A percentile compares a stretch with the other conserved stretches of the same genome.
These are phyloP conservation scores for Synanthedon tipuliformis DNA, from an alignment of 2,888 invertebrate species.

Conservation along the genomic window DNA sequence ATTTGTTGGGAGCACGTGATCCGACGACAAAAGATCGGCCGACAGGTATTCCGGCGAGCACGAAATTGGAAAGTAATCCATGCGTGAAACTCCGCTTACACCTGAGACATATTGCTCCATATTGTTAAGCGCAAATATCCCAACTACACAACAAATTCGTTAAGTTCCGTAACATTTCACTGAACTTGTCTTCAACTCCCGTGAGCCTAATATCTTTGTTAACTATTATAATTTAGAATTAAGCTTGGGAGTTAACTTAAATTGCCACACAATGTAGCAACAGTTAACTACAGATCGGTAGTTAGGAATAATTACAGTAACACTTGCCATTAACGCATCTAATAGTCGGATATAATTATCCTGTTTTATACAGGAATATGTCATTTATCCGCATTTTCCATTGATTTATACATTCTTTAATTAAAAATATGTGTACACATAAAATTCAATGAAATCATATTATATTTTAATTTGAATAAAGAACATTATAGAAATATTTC, in stretches of 20 bases:
- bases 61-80: constrained; percentile 64
- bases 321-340: too few relatives aligned
- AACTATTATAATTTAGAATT: background rate
- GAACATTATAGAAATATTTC: too few relatives aligned
- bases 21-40: constrained; percentile 53
- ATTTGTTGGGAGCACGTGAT: constrained; percentile 40
- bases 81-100: constrained; percentile 49
- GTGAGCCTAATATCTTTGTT: background rate
- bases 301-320: too few relatives aligned
- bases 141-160: background rate
- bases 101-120: constrained; percentile 10
- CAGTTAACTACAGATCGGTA: too few relatives aligned
- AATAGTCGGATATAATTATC: too few relatives aligned
- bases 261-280: background rate
- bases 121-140: background rate
- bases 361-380: too few relatives aligned
- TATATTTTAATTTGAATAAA: too few relatives aligned
- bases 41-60: constrained; percentile 51
- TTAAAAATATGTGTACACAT: too few relatives aligned
- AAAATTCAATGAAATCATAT: too few relatives aligned
- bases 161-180: background rate
- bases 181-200: background rate
- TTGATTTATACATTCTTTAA: too few relatives aligned
- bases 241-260: background rate
- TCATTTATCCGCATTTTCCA: too few relatives aligned